Conservation (phyloP, 2,113 vertebrate species). For the Leucopternis melanops region DNA sequence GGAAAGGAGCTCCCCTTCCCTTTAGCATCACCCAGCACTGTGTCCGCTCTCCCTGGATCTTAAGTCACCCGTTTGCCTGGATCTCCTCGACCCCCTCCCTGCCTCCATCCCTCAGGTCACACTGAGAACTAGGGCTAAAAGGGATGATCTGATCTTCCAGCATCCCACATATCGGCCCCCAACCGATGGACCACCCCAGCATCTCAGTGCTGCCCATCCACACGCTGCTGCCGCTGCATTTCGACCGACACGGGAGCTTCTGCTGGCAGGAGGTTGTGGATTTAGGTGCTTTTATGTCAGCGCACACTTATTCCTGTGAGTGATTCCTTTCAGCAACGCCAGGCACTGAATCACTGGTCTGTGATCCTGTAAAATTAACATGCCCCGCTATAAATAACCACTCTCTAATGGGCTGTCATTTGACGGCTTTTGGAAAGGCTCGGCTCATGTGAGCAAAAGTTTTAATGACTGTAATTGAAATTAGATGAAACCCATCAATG, state of each 20-base stretch:
- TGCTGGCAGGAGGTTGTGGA: not conserved
- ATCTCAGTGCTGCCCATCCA: not conserved
- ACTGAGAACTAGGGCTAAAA: not conserved
- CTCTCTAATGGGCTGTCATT: conserved; percentile 68
- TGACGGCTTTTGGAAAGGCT: conserved; percentile 60
- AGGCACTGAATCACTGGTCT: conserved; percentile 68
- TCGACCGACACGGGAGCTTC: not conserved
- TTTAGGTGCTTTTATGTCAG: conserved; percentile 33
- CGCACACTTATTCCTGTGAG: conserved; percentile 33
- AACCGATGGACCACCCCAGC: not conserved
- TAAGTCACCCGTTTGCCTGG: not conserved
- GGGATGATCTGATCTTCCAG: not conserved
- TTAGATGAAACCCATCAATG: conserved; percentile 69
- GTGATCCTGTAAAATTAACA: conserved; percentile 71
- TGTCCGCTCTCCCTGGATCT: rapidly evolving
- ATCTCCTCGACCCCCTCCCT: not conserved
- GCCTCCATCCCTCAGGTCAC: not conserved
- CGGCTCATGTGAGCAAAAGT: conserved; percentile 60
- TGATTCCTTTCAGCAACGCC: conserved; percentile 63
- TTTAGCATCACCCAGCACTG: rapidly evolving
- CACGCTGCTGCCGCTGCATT: not conserved
- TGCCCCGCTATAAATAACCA: conserved; percentile 70
- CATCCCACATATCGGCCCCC: not conserved
- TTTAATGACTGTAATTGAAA: conserved; percentile 74
- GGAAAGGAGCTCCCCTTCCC: not conserved